Evolutionary conservation across 1,140 invertebrate genomes (phyloP).

Genomic region (Ceratina calcarata): DNA sequence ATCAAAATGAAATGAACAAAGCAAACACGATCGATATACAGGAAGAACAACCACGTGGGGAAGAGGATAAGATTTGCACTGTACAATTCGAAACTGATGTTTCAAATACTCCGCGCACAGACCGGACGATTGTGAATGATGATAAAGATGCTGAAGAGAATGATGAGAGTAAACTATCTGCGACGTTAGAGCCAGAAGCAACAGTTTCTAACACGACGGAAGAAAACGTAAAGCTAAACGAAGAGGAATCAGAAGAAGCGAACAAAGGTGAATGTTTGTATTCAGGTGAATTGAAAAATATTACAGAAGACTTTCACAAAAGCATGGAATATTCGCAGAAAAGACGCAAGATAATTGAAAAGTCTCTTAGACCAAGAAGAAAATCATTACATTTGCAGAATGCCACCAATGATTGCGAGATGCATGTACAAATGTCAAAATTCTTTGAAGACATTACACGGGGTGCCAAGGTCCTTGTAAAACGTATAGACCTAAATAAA

Average conservation of each 20-base stretch:
- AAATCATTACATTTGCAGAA: constrained; percentile 8
- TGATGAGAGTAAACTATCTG: neutral
- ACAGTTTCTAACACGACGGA: neutral
- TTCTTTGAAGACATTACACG: constrained; percentile 74
- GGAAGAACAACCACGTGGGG: neutral
- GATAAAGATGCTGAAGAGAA: neutral
- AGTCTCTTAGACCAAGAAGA: constrained; percentile 20
- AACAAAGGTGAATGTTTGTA: neutral
- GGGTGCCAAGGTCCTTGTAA: constrained; percentile 73
- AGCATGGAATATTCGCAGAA: constrained; percentile 39
- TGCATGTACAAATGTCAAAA: constrained; percentile 71
- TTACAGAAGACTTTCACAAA: constrained; percentile 53
- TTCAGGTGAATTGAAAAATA: constrained; percentile 46
- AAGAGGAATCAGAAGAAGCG: neutral
- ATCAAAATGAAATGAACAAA: neutral
- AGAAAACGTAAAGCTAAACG: neutral
- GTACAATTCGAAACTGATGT: neutral
- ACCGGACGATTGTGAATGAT: neutral
- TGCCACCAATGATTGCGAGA: constrained; percentile 22
- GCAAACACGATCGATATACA: neutral
- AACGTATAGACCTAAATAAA: constrained; percentile 67
- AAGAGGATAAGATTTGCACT: neutral
- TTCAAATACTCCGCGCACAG: neutral
- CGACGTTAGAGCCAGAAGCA: neutral
- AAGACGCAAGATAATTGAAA: constrained; percentile 33